Percentiles rank a stretch among this genome's conserved stretches.
Evolutionary conservation across 2,888 invertebrate genomes (phyloP).

Genomic region (Punctoribates punctum): DNA sequence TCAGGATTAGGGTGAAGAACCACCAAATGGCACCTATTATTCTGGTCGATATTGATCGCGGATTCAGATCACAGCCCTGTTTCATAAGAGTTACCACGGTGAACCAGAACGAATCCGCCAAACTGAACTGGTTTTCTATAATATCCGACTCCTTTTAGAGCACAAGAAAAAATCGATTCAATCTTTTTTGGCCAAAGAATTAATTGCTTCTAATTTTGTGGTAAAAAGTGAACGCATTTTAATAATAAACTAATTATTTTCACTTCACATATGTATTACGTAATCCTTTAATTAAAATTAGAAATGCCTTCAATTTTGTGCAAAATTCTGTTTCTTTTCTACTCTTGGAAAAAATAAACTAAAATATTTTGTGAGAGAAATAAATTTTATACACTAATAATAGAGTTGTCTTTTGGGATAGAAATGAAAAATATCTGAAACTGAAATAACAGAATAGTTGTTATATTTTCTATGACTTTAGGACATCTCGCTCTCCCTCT

Average conservation of each 20-base stretch:
- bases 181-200: not conserved
- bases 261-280: not conserved
- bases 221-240: not conserved
- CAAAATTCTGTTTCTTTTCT: not conserved
- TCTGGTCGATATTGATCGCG: conserved; percentile 72
- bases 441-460: too few species aligned
- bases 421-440: too few species aligned
- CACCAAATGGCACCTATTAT: conserved; percentile 98
- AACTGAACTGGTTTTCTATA: conserved; percentile 91
- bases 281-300: not conserved
- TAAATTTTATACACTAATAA: too few species aligned
- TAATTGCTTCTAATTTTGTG: not conserved
- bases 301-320: not conserved
- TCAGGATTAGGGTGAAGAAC: conserved; percentile 98
- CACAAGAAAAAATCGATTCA: not conserved
- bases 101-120: conserved; percentile 71
- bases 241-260: not conserved
- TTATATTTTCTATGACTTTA: too few species aligned
- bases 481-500: conserved; percentile 6
- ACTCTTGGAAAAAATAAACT: too few species aligned
- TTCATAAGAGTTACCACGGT: conserved; percentile 72
- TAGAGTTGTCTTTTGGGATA: too few species aligned
- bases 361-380: too few species aligned
- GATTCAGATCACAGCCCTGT: conserved; percentile 86
- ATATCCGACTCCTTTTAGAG: conserved; percentile 60